phyloP scores from a whole-genome alignment of 2,888 invertebrate genomes.

The Myopa tessellatipennis region DNA sequence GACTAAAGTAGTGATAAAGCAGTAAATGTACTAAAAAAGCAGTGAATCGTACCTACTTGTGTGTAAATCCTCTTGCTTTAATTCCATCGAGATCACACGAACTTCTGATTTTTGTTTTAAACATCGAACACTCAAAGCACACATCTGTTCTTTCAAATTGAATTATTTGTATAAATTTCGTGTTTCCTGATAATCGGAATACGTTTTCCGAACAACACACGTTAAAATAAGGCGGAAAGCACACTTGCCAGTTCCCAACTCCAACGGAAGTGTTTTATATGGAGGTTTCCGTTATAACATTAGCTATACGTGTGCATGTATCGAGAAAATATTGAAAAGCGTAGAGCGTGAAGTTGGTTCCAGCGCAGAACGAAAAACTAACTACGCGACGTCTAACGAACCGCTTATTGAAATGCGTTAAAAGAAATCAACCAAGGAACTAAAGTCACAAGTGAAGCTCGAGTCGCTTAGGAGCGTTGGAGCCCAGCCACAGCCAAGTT shows the following conservation, averaged over 20 bases:
- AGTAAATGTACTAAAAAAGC: too few relatives aligned
- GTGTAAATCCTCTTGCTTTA: too few relatives aligned
- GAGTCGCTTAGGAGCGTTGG: constrained; percentile 6
- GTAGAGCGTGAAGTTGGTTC: not conserved
- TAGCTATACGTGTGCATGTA: not conserved
- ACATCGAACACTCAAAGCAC: not conserved
- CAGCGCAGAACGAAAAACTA: not conserved
- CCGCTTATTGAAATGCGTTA: constrained; percentile 31
- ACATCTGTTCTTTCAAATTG: constrained; percentile 9
- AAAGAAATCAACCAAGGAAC: constrained; percentile 29
- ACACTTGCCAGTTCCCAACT: constrained; percentile 18
- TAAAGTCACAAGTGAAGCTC: constrained; percentile 7
- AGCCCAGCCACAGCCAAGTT: constrained; percentile 6
- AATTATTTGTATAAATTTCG: not conserved
- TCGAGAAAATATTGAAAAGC: not conserved
- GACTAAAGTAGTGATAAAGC: too few relatives aligned
- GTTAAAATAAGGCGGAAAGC: not conserved
- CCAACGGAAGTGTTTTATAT: constrained; percentile 20
- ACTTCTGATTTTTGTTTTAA: too few relatives aligned
- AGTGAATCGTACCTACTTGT: too few relatives aligned
- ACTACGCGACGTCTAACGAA: constrained; percentile 6
- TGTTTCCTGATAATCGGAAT: not conserved
- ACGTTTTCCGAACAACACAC: not conserved
- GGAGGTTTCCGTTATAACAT: constrained; percentile 14
- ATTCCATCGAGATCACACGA: too few relatives aligned